These are phyloP conservation scores for Peromyscus attwateri DNA, from an alignment of 2,797 vertebrate genomes.

Conservation along the genomic window DNA sequence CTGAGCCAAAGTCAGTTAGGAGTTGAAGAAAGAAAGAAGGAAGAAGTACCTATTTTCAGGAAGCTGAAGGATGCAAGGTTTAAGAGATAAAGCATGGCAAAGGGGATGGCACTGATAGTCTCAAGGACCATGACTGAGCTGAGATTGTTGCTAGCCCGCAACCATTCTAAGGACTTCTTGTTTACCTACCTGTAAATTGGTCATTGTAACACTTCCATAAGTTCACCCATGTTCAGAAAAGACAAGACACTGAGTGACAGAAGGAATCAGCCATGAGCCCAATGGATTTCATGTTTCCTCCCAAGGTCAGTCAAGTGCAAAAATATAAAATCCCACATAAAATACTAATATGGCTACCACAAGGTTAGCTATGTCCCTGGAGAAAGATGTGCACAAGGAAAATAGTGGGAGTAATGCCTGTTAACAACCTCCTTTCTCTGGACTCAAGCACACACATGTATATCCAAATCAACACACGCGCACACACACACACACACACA, in stretches of 20 bases:
- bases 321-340: neutral
- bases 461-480: neutral
- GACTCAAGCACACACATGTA: neutral
- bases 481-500: neutral
- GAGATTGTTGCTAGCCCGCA: neutral
- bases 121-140: neutral
- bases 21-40: neutral
- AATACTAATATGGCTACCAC: neutral
- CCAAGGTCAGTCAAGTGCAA: neutral
- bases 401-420: neutral
- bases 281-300: neutral
- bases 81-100: neutral
- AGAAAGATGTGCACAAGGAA: neutral
- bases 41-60: neutral
- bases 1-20: neutral
- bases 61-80: neutral
- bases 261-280: neutral
- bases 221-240: neutral
- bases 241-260: neutral
- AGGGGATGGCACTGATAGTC: rapidly evolving
- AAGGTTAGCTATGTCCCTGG: neutral
- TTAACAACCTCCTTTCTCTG: neutral
- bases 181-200: neutral
- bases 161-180: neutral
- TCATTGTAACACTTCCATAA: neutral